Evolutionary conservation across 2,113 vertebrate species (phyloP).

Genomic region (Willisornis vidua): DNA sequence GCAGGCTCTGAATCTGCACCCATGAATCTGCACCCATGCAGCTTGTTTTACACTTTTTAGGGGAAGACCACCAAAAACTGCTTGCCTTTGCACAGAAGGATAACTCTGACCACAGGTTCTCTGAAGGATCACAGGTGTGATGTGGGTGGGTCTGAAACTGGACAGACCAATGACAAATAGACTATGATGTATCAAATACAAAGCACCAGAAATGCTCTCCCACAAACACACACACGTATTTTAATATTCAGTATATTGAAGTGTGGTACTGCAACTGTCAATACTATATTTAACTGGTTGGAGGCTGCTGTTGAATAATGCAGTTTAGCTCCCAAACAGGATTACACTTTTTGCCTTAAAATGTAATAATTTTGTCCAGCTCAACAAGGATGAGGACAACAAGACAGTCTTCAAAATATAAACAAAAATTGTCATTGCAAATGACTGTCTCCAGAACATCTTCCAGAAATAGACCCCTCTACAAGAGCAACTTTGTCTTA

Average conservation of each 20-base stretch:
- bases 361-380: background rate
- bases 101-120: background rate
- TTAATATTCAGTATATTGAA: background rate
- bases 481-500: background rate
- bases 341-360: background rate
- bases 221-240: background rate
- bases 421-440: background rate
- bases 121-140: background rate
- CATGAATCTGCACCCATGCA: background rate
- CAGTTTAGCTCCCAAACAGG: background rate
- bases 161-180: background rate
- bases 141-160: accelerated
- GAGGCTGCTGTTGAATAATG: background rate
- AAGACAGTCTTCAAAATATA: background rate
- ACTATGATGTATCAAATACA: background rate
- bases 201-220: background rate
- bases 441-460: background rate
- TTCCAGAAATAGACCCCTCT: background rate
- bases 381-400: background rate
- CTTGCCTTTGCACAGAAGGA: background rate
- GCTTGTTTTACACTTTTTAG: background rate
- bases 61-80: background rate
- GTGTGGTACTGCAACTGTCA: background rate
- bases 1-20: background rate
- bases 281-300: background rate